Percentiles rank a stretch among this genome's conserved stretches.
Conservation (phyloP, 2,888 invertebrate genomes). For the Helleia helle region DNA sequence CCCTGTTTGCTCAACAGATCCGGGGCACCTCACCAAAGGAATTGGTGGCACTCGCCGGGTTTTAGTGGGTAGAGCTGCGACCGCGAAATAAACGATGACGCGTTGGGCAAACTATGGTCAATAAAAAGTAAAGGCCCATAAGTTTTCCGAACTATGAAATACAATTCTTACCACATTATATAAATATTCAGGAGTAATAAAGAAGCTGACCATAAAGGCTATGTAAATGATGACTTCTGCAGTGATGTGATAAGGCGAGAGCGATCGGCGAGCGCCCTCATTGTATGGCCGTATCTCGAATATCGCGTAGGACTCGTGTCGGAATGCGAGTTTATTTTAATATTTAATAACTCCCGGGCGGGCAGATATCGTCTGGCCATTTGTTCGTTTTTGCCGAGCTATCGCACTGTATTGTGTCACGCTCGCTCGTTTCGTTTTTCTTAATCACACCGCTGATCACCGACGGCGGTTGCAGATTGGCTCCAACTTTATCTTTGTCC, state of each 20-base stretch:
- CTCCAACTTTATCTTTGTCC: conserved; percentile 19
- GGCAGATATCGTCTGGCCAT: conserved; percentile 62
- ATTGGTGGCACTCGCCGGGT: no score
- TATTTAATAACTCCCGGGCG: conserved; percentile 70
- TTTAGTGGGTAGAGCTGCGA: no score
- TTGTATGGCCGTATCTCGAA: conserved; percentile 68
- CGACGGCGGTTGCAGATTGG: conserved; percentile 34
- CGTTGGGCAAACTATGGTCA: no score
- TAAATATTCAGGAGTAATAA: no score
- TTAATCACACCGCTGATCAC: conserved; percentile 58
- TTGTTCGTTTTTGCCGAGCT: conserved; percentile 63
- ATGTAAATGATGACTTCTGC: conserved; percentile 40
- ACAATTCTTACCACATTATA: no score
- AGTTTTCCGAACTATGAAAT: no score
- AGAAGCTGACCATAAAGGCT: no score
- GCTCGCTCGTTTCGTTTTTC: conserved; percentile 53
- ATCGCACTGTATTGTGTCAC: conserved; percentile 68
- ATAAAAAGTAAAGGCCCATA: no score
- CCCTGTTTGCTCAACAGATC: no score
- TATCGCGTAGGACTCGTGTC: conserved; percentile 68
- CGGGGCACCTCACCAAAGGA: no score
- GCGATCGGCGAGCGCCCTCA: conserved; percentile 60
- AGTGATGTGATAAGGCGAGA: conserved; percentile 64
- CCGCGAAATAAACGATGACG: no score
- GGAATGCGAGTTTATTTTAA: conserved; percentile 73